Evolutionary conservation across 2,113 vertebrate species (phyloP), one percentile per base, ranked within the genome.

Genomic region (Psephotus haematonotus): DNA sequence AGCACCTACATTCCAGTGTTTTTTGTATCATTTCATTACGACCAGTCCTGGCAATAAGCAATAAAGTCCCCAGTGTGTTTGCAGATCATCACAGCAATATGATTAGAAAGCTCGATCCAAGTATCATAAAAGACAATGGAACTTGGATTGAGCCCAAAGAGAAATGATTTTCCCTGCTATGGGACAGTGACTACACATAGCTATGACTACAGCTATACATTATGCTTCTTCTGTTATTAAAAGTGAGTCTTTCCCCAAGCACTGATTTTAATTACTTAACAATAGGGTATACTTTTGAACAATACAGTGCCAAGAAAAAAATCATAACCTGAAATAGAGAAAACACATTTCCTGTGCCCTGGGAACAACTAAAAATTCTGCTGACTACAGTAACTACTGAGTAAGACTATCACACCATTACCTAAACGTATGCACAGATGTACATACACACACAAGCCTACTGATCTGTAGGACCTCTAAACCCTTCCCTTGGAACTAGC

Each of bases 71-170:
- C 89, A 69, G 62, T 52, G 65, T 15, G 39, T 85, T 92, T 95
- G 74, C 65, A 92, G 70, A 87, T 91, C 81, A 76, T 79, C 93
- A 91, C 49, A 76, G 65, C 52, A 92, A 80, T 53, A 33, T 33
- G 57, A 92, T 79, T 82, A 52, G 59, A 86, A 95, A 95, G 88
- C 62, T 72, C 65, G 57, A 82, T 95, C 63, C 62, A 90, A 62
- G 70, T 52, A 85, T 75, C 7, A 0, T 91, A 94, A 91, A 95
- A 96, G 84, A 91, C 87, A 92, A 9, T 69, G 84, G 59, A 90
- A 87, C 37, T 33, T 95, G 77, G 91, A 86, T 4, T 46, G 41
- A 85, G 31, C 59, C 75, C 82, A 87, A 76, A 85, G 46, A 74
- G 46, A 89, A 93, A 91, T 80, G 1, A 59, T 90, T 75, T 84